Percentiles rank a stretch among this genome's conserved stretches.
These are phyloP conservation scores for Sarcophaga peregrina DNA, from an alignment of 1,140 invertebrate species.

Conservation along the genomic window DNA sequence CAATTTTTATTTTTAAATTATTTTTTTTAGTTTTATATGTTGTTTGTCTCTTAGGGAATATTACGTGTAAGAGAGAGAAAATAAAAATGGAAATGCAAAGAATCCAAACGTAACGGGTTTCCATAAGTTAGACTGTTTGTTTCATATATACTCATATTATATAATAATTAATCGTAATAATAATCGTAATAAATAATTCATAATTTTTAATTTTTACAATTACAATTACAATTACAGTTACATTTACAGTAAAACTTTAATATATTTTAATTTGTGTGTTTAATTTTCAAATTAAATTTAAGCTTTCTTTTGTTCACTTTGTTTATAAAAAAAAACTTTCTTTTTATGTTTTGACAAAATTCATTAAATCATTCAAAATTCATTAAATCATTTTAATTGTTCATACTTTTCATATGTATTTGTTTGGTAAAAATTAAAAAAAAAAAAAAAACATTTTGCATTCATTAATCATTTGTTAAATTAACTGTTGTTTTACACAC, in stretches of 20 bases:
- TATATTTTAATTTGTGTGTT: not conserved
- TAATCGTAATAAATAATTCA: no score
- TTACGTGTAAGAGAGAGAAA: not conserved
- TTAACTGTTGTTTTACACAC: not conserved
- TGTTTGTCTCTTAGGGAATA: slow-evolving; percentile 23
- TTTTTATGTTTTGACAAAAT: not conserved
- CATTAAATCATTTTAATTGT: not conserved
- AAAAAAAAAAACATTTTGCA: not conserved
- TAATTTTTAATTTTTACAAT: no score
- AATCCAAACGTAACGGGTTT: not conserved
- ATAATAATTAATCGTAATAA: no score
- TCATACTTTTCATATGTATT: not conserved
- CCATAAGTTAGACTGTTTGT: slow-evolving; percentile 38
- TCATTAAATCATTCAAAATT: not conserved
- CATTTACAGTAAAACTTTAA: not conserved
- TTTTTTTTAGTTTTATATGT: slow-evolving; percentile 1
- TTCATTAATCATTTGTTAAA: not conserved
- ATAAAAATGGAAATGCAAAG: not conserved
- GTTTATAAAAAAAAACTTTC: not conserved
- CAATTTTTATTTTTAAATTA: slow-evolving; percentile 28
- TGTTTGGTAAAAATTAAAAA: no score
- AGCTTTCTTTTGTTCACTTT: not conserved
- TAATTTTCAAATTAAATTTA: not conserved
- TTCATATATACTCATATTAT: slow-evolving; percentile 12
- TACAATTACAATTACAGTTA: no score